These are phyloP conservation scores for Microctonus aethiopoides DNA, from an alignment of 2,888 invertebrate species.

Conservation along the genomic window DNA sequence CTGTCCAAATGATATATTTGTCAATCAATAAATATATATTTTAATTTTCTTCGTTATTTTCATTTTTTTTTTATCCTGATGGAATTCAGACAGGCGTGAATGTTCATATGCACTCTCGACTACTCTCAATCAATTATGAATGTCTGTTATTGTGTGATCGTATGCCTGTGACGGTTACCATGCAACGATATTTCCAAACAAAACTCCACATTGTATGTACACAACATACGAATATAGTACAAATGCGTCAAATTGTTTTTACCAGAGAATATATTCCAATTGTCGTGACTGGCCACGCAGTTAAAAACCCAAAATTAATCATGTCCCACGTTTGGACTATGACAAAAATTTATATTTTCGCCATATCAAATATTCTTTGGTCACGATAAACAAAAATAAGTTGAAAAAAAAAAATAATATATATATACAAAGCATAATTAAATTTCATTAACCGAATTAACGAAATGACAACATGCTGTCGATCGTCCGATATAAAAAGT, in stretches of 20 bases:
- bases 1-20: too few relatives aligned
- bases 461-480: slow-evolving; percentile 36
- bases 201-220: slow-evolving; percentile 10
- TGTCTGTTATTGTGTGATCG: not conserved
- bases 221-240: too few relatives aligned
- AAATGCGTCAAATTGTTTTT: not conserved
- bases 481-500: slow-evolving; percentile 34
- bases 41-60: too few relatives aligned
- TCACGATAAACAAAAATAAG: not conserved
- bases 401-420: not conserved
- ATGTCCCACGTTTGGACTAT: not conserved
- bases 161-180: slow-evolving; percentile 29
- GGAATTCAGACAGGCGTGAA: not conserved
- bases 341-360: not conserved
- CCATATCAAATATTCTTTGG: not conserved
- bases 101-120: not conserved
- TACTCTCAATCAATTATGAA: not conserved
- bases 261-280: slow-evolving; percentile 29
- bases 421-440: not conserved
- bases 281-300: not conserved
- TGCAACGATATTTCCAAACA: slow-evolving; percentile 31
- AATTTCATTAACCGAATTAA: not conserved
- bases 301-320: slow-evolving; percentile 11
- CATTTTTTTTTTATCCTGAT: too few relatives aligned
- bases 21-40: too few relatives aligned